A percentile compares a stretch with the other conserved stretches of the same genome.
Conservation (phyloP, 2,113 vertebrate genomes). For the Notiomystis cincta region DNA sequence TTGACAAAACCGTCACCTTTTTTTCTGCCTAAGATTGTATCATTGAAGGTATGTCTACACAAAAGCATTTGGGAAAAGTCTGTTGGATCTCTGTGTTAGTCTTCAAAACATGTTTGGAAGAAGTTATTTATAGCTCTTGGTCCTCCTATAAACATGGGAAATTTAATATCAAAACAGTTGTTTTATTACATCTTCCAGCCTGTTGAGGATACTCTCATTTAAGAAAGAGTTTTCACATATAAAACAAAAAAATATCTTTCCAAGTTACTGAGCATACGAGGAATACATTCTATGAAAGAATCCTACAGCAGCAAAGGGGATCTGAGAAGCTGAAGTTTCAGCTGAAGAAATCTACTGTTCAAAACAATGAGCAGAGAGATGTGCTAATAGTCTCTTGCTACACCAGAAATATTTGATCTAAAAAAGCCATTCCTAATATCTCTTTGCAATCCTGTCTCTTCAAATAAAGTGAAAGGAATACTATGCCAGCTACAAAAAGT, state of each 20-base stretch:
- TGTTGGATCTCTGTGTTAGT: neutral
- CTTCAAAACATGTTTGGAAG: neutral
- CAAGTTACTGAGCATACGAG: fast-evolving
- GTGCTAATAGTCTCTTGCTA: neutral
- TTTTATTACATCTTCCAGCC: neutral
- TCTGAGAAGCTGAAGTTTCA: neutral
- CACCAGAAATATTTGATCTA: neutral
- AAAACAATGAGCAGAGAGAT: neutral
- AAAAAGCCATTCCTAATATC: neutral
- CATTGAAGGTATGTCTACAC: neutral
- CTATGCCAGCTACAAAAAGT: neutral
- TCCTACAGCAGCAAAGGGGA: neutral
- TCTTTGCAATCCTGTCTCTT: neutral
- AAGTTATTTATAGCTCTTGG: neutral
- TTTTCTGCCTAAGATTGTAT: neutral
- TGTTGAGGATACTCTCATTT: neutral
- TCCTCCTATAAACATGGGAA: neutral
- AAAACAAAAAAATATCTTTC: neutral
- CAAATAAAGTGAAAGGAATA: neutral
- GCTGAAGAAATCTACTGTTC: neutral
- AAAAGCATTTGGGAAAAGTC: neutral
- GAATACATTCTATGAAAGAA: neutral
- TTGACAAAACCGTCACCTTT: neutral
- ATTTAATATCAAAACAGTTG: neutral
- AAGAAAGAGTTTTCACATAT: neutral